phyloP scores from a whole-genome alignment of 2,113 vertebrate species.

The Hippocampus mohnikei region DNA sequence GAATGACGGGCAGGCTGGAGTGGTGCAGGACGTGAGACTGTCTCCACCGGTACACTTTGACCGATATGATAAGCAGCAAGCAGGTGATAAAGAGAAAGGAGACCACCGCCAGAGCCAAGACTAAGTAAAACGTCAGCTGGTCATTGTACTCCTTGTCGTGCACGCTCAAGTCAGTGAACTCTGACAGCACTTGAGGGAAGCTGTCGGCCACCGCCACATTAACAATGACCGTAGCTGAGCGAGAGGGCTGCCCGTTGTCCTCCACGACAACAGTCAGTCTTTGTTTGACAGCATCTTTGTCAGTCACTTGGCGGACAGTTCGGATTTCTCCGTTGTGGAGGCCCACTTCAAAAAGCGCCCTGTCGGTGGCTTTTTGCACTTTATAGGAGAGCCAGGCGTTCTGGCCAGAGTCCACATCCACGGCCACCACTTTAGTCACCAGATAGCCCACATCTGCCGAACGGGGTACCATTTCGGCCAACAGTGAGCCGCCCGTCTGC shows the following conservation, averaged over 20 bases:
- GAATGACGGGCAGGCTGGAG: conserved; percentile 3
- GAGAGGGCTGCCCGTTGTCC: conserved; percentile 17
- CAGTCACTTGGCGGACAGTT: conserved; percentile 10
- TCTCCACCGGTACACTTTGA: conserved; percentile 13
- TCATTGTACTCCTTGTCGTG: too few relatives aligned
- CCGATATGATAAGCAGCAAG: conserved; percentile 3
- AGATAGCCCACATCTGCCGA: conserved; percentile 9
- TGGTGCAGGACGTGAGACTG: not conserved
- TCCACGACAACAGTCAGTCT: conserved; percentile 54
- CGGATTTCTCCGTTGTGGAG: conserved; percentile 13
- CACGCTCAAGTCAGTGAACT: too few relatives aligned
- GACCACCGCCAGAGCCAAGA: not conserved
- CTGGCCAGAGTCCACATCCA: conserved; percentile 14
- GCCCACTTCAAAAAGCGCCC: conserved; percentile 16
- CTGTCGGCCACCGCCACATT: not conserved
- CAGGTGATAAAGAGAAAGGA: conserved; percentile 7
- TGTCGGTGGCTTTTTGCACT: conserved; percentile 10
- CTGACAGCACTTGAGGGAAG: too few relatives aligned
- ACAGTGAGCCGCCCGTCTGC: conserved; percentile 22
- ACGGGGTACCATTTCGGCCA: conserved; percentile 11
- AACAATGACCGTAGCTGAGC: conserved; percentile 11
- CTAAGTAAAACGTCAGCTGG: too few relatives aligned
- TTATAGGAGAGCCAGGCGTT: conserved; percentile 18
- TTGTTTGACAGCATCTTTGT: conserved; percentile 39
- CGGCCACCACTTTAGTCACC: conserved; percentile 15